Base-by-base conservation (phyloP, 2,797 vertebrate genomes). In the Alosa sapidissima region DNA sequence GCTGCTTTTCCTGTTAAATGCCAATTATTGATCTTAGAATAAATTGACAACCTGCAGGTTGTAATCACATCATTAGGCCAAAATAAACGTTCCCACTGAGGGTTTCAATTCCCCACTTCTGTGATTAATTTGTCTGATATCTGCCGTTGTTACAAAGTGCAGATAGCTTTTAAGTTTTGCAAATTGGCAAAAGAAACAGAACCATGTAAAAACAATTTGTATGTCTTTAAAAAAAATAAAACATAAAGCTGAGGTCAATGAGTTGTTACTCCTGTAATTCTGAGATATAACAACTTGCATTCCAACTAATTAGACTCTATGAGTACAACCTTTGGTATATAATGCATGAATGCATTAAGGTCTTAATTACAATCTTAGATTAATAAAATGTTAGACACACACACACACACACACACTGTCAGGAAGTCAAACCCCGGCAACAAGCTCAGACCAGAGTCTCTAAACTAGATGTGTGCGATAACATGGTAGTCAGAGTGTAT, bases 61-160 rank as follows among this genome's bases (percentile, higher is more conserved):
- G 41, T 78, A 47, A 78, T 78, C 14, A 78, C 16, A 47, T 75
- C 33, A 75, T 75, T 78, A 78, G 16, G 21, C 41, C 36, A 78
- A 78, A 21, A 78, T 47, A 78, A 47, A 78, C 36, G 7, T 45
- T 47, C 72, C 72, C 36, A 47, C 72, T 78, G 72, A 78, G 72
- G 36, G 47, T 78, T 14, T 41, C 2, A 41, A 75, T 41, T 78
- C 72, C 16, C 36, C 72, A 16, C 14, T 47, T 47, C 72, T 78
- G 36, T 78, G 41, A 78, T 19, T 7, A 78, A 47, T 21, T 2
- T 45, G 16, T 47, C 41, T 78, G 16, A 47, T 8, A 47, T 36
- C 13, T 41, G 13, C 65, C 36, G 28, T 21, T 19, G 19, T 55
- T 41, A 72, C 68, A 72, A 13, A 72, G 13, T 33, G 33, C 28